Conservation (phyloP, 2,888 invertebrate species). For the Argyresthia albistria region DNA sequence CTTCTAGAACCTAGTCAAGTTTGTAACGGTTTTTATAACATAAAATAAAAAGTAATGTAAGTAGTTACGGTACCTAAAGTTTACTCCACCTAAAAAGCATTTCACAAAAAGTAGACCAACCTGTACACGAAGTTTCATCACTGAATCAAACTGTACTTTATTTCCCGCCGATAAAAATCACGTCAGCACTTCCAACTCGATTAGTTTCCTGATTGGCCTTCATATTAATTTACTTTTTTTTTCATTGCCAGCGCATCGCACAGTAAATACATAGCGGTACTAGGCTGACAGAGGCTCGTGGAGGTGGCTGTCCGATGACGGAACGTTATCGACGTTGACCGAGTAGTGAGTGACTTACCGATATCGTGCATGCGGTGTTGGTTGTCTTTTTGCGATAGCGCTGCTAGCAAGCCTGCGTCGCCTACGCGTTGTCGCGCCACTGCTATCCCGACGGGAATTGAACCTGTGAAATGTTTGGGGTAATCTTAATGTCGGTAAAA, state of each 20-base stretch:
- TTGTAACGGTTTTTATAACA: too few relatives aligned
- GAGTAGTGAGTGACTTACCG: slow-evolving; percentile 43
- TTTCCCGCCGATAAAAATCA: not conserved
- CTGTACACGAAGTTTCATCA: slow-evolving; percentile 9
- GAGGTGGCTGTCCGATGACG: not conserved
- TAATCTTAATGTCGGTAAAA: too few relatives aligned
- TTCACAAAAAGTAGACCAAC: slow-evolving; percentile 23
- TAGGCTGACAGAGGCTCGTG: slow-evolving; percentile 44
- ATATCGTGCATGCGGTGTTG: slow-evolving; percentile 70
- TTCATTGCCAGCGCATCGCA: slow-evolving; percentile 56
- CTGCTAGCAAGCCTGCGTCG: slow-evolving; percentile 72
- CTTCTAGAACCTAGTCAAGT: too few relatives aligned
- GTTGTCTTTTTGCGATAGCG: slow-evolving; percentile 71
- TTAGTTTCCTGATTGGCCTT: slow-evolving; percentile 2
- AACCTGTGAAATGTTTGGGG: slow-evolving; percentile 33
- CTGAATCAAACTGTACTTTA: not conserved
- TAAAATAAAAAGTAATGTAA: too few relatives aligned
- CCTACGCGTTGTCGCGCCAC: slow-evolving; percentile 85
- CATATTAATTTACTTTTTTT: slow-evolving; percentile 40
- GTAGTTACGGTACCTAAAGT: too few relatives aligned
- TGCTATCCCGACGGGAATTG: slow-evolving; percentile 88
- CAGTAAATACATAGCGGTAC: slow-evolving; percentile 65
- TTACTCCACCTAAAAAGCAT: not conserved
- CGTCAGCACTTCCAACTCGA: not conserved
- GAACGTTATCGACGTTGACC: slow-evolving; percentile 4